These are phyloP conservation scores for Albula goreensis DNA, from an alignment of 2,113 vertebrate species.

Conservation along the genomic window DNA sequence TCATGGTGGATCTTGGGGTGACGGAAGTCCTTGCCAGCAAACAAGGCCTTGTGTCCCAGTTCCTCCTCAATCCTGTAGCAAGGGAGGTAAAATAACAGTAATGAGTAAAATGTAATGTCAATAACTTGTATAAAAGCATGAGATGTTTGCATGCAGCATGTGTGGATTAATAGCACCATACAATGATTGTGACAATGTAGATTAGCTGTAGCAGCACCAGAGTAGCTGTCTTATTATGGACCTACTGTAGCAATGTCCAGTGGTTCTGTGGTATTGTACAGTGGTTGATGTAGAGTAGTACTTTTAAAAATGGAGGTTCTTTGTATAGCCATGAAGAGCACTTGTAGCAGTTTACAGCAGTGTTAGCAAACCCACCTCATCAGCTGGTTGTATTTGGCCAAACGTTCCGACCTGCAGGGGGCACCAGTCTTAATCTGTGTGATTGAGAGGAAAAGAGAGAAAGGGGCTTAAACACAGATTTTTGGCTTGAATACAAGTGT, in stretches of 20 bases:
- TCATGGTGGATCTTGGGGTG: conserved; percentile 36
- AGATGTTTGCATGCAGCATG: neutral
- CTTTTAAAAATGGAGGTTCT: too few relatives aligned
- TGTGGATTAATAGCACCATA: neutral
- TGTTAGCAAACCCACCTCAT: conserved; percentile 62
- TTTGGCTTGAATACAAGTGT: neutral
- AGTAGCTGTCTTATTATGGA: too few relatives aligned
- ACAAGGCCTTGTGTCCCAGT: conserved; percentile 66
- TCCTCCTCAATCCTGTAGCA: conserved; percentile 70
- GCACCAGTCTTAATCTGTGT: conserved; percentile 74
- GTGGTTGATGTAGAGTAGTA: too few relatives aligned
- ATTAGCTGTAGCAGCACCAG: too few relatives aligned
- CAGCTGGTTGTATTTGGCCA: conserved; percentile 77
- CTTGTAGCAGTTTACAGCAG: neutral
- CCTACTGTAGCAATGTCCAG: neutral
- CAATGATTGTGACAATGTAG: too few relatives aligned
- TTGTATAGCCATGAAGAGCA: too few relatives aligned
- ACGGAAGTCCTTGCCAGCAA: conserved; percentile 55
- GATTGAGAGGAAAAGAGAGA: neutral
- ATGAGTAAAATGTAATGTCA: neutral
- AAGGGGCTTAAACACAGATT: neutral
- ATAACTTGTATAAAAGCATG: neutral
- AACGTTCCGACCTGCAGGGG: conserved; percentile 72
- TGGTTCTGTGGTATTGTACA: neutral
- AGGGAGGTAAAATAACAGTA: neutral